These are phyloP conservation scores for Ashinkailepas kermadecensis DNA, from an alignment of 2,888 invertebrate genomes.

Conservation along the genomic window DNA sequence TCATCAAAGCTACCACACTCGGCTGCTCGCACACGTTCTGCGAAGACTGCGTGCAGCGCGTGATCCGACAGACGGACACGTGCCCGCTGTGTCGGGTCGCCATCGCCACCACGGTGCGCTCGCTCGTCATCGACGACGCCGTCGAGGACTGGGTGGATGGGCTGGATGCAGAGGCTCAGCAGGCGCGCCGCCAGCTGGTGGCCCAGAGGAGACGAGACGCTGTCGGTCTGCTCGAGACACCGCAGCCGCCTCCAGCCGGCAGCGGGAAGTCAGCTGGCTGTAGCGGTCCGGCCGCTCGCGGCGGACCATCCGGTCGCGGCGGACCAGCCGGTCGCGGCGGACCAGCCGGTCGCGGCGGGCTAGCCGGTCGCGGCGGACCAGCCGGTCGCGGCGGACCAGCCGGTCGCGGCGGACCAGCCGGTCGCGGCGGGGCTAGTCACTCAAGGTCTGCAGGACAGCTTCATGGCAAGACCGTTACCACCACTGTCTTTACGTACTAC, in stretches of 20 bases:
- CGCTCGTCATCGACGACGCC: conserved; percentile 14
- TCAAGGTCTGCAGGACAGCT: too few relatives aligned
- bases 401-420: background rate
- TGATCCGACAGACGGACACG: background rate
- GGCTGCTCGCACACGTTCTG: conserved; percentile 16
- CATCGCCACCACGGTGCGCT: background rate
- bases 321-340: background rate
- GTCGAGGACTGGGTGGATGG: background rate
- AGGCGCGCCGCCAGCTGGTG: conserved; percentile 1
- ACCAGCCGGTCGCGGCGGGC: too few relatives aligned
- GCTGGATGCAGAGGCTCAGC: background rate
- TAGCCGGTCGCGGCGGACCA: background rate
- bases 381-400: background rate
- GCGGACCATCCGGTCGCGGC: background rate
- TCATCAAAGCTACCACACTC: conserved; percentile 6
- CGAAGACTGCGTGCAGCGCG: background rate
- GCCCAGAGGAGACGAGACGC: background rate
- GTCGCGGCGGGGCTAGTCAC: too few relatives aligned
- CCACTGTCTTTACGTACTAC: background rate
- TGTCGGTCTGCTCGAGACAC: too few relatives aligned
- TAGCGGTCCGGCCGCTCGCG: background rate
- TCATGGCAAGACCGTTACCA: background rate
- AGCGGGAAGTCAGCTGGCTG: too few relatives aligned
- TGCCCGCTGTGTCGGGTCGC: conserved; percentile 1
- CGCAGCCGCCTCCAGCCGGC: too few relatives aligned